phyloP scores from a whole-genome alignment of 2,797 vertebrate species.

The Arnoldichthys spilopterus region DNA sequence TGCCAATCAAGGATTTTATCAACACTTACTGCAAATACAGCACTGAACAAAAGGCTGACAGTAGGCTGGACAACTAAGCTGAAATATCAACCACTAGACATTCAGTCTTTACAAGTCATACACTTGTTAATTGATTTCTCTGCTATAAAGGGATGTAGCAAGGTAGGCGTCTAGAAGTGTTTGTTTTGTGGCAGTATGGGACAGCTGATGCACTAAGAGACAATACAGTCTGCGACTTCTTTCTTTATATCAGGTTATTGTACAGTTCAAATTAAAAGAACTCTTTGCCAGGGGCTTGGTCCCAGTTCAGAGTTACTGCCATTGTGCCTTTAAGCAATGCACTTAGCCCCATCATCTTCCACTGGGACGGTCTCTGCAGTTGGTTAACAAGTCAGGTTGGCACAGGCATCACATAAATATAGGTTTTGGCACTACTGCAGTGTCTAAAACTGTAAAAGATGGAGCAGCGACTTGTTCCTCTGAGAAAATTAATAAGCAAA shows the following conservation, averaged over 20 bases:
- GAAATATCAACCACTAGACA: background rate
- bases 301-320: background rate
- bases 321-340: background rate
- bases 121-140: background rate
- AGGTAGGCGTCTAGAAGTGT: background rate
- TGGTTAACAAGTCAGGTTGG: conserved; percentile 1
- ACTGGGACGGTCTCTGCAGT: background rate
- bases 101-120: background rate
- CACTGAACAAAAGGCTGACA: background rate
- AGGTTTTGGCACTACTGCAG: background rate
- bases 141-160: background rate
- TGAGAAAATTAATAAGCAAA: background rate
- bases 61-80: background rate
- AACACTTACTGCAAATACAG: background rate
- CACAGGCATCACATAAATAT: background rate
- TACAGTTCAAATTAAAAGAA: background rate
- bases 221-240: background rate
- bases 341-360: background rate
- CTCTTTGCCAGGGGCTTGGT: background rate
- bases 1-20: background rate
- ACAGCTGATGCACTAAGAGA: background rate
- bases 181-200: background rate
- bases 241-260: too few species aligned
- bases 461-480: background rate
- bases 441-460: background rate